Evolutionary conservation across 1,140 invertebrate species (phyloP).

Genomic region (Trachymyrmex septentrionalis): DNA sequence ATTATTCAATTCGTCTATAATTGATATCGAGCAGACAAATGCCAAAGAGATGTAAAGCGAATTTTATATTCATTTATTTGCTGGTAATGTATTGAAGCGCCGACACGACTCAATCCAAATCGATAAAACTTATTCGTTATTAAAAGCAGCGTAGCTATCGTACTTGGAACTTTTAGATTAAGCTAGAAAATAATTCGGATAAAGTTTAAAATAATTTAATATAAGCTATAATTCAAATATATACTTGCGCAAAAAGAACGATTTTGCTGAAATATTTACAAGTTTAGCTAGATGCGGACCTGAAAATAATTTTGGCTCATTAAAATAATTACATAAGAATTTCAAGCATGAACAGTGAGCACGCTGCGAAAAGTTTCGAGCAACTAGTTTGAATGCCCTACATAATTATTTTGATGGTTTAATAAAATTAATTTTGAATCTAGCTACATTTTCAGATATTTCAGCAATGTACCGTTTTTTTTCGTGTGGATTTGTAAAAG

Average conservation of each 20-base stretch:
- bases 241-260: not conserved
- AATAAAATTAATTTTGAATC: too few species aligned
- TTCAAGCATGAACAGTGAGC: too few species aligned
- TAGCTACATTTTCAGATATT: too few species aligned
- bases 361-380: too few species aligned
- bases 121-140: not conserved
- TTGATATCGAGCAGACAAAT: not conserved
- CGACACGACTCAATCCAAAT: slow-evolving; percentile 2
- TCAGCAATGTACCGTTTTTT: too few species aligned
- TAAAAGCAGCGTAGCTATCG: not conserved
- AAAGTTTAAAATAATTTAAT: not conserved
- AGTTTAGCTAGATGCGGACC: too few species aligned
- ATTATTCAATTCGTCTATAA: slow-evolving; percentile 16
- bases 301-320: too few species aligned
- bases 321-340: too few species aligned
- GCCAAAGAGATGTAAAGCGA: slow-evolving; percentile 2
- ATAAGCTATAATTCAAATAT: not conserved
- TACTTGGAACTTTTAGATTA: not conserved
- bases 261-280: too few species aligned
- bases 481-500: not conserved
- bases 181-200: not conserved
- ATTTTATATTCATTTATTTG: slow-evolving; percentile 6
- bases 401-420: too few species aligned
- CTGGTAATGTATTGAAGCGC: not conserved
- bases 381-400: too few species aligned